These are phyloP conservation scores for Stenotaenia linearis DNA, from an alignment of 2,888 invertebrate genomes.

Conservation along the genomic window DNA sequence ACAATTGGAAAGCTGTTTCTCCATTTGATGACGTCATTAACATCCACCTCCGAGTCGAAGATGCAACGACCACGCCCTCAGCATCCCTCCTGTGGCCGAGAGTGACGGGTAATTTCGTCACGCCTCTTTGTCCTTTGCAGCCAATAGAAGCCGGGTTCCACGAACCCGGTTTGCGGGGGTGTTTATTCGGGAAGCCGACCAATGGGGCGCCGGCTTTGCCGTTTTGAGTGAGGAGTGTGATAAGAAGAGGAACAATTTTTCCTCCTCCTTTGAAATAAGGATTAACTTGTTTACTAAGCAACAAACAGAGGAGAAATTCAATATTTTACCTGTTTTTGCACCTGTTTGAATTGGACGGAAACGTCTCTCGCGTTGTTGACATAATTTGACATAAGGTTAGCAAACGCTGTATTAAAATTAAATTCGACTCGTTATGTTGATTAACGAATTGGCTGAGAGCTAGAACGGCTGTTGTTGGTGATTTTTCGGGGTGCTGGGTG, in stretches of 20 bases:
- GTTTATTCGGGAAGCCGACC: background rate
- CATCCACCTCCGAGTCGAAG: conserved; percentile 2
- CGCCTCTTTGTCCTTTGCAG: background rate
- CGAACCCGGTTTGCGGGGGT: background rate
- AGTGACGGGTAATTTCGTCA: conserved; percentile 1
- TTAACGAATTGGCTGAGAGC: too few species aligned
- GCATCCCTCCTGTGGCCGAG: background rate
- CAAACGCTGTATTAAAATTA: background rate
- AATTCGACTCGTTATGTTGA: background rate
- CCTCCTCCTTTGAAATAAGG: conserved; percentile 10
- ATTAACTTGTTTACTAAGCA: conserved; percentile 16
- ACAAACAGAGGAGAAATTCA: conserved; percentile 1
- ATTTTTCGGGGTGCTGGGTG: too few species aligned
- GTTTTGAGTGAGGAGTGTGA: background rate
- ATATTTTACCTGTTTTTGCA: conserved; percentile 17
- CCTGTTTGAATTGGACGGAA: conserved; percentile 4
- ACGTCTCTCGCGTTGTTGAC: background rate
- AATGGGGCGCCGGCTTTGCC: background rate
- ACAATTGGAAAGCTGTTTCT: conserved; percentile 5
- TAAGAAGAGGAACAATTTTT: conserved; percentile 11
- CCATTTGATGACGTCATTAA: conserved; percentile 24
- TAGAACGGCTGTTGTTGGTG: too few species aligned
- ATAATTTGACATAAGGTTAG: background rate
- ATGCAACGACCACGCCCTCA: conserved; percentile 12
- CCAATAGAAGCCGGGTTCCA: background rate